Conservation (phyloP, 2,113 vertebrate genomes). For the Cebus imitator region DNA sequence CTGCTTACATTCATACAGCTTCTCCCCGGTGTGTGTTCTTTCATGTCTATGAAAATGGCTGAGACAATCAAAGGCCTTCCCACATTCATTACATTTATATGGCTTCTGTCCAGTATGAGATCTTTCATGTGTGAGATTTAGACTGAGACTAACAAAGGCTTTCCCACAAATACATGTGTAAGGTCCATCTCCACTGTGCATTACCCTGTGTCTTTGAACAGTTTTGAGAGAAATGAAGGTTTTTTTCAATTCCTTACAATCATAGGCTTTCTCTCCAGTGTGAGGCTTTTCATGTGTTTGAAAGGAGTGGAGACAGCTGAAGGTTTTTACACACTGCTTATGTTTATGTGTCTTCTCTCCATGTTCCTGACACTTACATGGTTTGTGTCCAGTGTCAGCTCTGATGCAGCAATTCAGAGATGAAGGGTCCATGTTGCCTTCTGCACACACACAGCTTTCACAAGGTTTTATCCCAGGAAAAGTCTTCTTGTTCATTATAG, state of each 20-base stretch:
- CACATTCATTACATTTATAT: too few species aligned
- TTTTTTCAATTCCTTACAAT: neutral
- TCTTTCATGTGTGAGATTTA: neutral
- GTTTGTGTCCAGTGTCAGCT: neutral
- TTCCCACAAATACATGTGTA: neutral
- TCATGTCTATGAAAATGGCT: too few species aligned
- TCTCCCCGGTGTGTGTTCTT: too few species aligned
- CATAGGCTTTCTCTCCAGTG: neutral
- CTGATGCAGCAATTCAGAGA: neutral
- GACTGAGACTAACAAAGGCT: neutral
- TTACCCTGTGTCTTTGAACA: neutral
- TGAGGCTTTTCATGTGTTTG: neutral
- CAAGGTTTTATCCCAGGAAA: neutral
- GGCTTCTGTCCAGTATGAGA: neutral
- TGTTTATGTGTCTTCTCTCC: neutral
- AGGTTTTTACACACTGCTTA: neutral
- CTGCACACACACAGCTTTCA: neutral
- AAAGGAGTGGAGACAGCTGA: neutral
- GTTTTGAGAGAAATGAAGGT: neutral
- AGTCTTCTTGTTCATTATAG: too few species aligned
- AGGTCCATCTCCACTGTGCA: neutral
- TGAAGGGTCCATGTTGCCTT: neutral
- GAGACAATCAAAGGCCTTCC: too few species aligned
- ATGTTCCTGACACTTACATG: neutral
- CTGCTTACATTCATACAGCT: too few species aligned